phyloP scores from a whole-genome alignment of 2,113 vertebrate genomes.

The Cnemophilus loriae region DNA sequence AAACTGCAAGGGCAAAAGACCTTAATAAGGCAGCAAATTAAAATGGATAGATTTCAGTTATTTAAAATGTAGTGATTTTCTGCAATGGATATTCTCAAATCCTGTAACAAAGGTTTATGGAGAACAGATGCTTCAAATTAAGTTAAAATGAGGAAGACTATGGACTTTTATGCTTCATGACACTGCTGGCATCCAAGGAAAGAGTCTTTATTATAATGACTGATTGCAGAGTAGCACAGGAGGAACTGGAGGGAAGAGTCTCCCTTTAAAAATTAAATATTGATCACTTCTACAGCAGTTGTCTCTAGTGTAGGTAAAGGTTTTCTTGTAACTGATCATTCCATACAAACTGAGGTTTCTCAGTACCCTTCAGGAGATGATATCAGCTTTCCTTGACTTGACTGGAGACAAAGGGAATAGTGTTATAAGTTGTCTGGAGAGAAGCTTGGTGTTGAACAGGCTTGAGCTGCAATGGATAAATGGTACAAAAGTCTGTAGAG shows the following conservation, averaged over 20 bases:
- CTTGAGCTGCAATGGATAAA: neutral
- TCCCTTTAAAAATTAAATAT: neutral
- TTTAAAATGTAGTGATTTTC: neutral
- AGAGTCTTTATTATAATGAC: neutral
- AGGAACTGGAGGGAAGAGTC: neutral
- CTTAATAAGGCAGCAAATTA: neutral
- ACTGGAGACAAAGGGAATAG: neutral
- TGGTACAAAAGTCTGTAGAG: neutral
- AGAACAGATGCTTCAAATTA: neutral
- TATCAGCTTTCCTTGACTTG: neutral
- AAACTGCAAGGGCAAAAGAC: neutral
- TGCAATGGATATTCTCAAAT: neutral
- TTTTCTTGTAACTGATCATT: neutral
- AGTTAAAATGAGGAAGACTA: neutral
- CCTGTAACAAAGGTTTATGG: rapidly evolving
- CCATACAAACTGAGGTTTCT: neutral
- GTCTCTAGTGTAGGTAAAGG: neutral
- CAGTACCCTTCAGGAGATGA: neutral
- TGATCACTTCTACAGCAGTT: neutral
- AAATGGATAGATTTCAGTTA: neutral
- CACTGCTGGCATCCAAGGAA: neutral
- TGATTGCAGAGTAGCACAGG: neutral
- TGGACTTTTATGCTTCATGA: neutral
- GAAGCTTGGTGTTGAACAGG: neutral
- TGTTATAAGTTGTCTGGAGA: neutral